Evolutionary conservation across 2,113 vertebrate genomes (phyloP).

Genomic region (Brachypodius melanocephalos): DNA sequence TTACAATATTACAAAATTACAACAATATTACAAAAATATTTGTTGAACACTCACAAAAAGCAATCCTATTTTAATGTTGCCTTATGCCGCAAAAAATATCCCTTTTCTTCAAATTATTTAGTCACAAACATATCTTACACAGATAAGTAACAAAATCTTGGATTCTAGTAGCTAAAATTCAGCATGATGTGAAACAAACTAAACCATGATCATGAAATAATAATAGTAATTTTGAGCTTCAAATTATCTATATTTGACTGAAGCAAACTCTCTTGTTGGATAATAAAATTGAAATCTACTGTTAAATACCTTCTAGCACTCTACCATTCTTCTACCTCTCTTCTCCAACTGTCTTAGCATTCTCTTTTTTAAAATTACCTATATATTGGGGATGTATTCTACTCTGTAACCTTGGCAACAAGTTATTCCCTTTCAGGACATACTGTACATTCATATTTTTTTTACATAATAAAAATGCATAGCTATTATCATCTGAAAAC

Average conservation of each 20-base stretch:
- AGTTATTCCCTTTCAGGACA: slow-evolving; percentile 1
- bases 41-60: neutral
- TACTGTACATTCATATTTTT: neutral
- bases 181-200: neutral
- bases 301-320: neutral
- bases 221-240: neutral
- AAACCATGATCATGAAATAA: neutral
- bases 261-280: neutral
- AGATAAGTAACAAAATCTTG: neutral
- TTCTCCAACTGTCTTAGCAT: neutral
- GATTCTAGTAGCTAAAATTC: neutral
- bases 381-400: neutral
- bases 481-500: slow-evolving; percentile 22
- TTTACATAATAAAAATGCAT: neutral
- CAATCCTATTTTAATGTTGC: neutral
- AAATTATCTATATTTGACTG: neutral
- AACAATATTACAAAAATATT: neutral
- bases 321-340: neutral
- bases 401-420: slow-evolving; percentile 47
- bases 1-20: neutral
- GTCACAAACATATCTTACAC: neutral
- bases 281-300: neutral
- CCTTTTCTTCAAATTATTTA: neutral
- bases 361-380: slow-evolving; percentile 2
- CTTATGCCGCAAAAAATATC: neutral